Conservation (phyloP, 2,797 vertebrate species). For the Darevskia mixta region DNA sequence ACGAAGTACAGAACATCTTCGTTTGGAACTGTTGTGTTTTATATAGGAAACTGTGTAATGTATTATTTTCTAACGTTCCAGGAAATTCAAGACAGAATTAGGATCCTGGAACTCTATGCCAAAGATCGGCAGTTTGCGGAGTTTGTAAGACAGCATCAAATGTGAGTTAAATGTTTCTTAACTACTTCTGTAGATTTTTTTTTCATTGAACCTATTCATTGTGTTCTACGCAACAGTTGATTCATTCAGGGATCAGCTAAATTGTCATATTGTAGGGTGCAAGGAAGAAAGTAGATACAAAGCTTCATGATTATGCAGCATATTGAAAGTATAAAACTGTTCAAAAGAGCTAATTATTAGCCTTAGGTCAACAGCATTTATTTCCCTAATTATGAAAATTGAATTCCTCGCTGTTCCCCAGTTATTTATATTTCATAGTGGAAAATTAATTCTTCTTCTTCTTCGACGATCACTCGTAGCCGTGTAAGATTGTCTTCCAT, state of each 20-base stretch:
- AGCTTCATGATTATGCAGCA: not conserved
- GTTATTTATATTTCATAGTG: not conserved
- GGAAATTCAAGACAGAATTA: conserved; percentile 98
- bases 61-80: conserved; percentile 69
- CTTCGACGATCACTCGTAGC: no score
- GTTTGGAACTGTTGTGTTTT: not conserved
- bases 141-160: conserved; percentile 92
- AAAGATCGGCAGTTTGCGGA: conserved; percentile 95
- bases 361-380: not conserved
- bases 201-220: not conserved
- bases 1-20: not conserved
- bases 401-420: not conserved
- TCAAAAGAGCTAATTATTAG: not conserved
- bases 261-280: not conserved
- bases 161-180: conserved; percentile 80
- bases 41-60: conserved; percentile 25
- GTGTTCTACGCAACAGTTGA: not conserved
- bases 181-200: not conserved
- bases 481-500: no score
- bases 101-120: conserved; percentile 94
- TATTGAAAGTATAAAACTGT: not conserved
- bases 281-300: not conserved
- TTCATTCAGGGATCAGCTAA: not conserved
- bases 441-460: no score
- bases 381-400: not conserved